Evolutionary conservation across 2,888 invertebrate species (phyloP).

Genomic region (Lithosia quadra): DNA sequence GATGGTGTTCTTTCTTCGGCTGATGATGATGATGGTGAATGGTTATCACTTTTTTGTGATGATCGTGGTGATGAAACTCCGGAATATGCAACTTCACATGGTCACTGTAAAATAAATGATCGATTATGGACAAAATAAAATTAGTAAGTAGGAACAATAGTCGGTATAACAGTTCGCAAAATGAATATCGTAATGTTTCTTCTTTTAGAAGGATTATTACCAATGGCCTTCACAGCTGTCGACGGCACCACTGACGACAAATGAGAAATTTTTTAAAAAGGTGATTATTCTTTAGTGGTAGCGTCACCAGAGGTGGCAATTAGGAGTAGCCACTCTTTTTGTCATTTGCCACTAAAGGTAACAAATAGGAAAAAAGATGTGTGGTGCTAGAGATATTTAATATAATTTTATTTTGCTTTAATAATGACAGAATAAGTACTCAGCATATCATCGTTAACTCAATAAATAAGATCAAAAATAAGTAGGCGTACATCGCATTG

Average conservation of each 20-base stretch:
- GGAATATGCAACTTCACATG: conserved; percentile 88
- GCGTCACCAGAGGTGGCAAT: no score
- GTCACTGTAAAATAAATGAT: conserved; percentile 75
- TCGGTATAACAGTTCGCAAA: conserved; percentile 8
- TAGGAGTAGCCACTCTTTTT: no score
- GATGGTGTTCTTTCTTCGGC: conserved; percentile 81
- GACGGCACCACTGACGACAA: no score
- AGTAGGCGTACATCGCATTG: conserved; percentile 1
- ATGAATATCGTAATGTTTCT: background rate
- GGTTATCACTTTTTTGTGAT: conserved; percentile 87
- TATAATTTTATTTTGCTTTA: no score
- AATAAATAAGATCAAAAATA: background rate
- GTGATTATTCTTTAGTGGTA: no score
- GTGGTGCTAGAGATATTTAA: no score
- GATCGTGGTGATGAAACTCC: conserved; percentile 87
- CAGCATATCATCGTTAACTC: background rate
- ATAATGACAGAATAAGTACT: background rate
- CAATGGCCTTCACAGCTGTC: no score
- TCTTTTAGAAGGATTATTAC: background rate
- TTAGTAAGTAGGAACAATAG: background rate
- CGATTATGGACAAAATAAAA: conserved; percentile 16
- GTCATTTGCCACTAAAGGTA: no score
- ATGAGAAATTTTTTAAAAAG: no score
- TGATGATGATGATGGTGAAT: conserved; percentile 85
- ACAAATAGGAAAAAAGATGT: no score